A percentile compares a stretch with the other conserved stretches of the same genome.
These are phyloP conservation scores for Papilio xuthus DNA, from an alignment of 1,140 invertebrate genomes.

Conservation along the genomic window DNA sequence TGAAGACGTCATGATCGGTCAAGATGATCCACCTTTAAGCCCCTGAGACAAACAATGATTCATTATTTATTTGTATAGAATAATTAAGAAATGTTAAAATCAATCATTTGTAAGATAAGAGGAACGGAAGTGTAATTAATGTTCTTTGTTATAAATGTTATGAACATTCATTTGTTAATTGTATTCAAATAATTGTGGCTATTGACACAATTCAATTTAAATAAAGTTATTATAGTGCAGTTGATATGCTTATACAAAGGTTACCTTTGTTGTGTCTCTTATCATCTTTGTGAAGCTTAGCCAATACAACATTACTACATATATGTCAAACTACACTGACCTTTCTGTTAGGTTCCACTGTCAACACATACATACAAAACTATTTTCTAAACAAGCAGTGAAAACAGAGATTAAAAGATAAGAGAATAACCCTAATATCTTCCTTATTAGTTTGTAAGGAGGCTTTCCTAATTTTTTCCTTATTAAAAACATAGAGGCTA, in stretches of 20 bases:
- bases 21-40: constrained; percentile 77
- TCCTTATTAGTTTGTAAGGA: no score
- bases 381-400: no score
- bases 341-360: not conserved
- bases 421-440: no score
- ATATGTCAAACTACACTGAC: not conserved
- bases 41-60: constrained; percentile 53
- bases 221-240: not conserved
- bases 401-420: no score
- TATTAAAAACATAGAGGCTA: not conserved
- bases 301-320: not conserved
- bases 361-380: not conserved
- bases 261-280: not conserved
- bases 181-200: constrained; percentile 34
- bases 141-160: constrained; percentile 26
- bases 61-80: constrained; percentile 39
- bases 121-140: not conserved
- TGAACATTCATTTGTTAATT: constrained; percentile 10
- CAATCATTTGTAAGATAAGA: constrained; percentile 5
- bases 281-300: not conserved
- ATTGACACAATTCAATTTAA: not conserved
- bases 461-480: no score
- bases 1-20: constrained; percentile 81
- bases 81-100: constrained; percentile 25
- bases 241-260: not conserved